Conservation (phyloP, 2,113 vertebrate genomes). For the Sceloporus tristichus region DNA sequence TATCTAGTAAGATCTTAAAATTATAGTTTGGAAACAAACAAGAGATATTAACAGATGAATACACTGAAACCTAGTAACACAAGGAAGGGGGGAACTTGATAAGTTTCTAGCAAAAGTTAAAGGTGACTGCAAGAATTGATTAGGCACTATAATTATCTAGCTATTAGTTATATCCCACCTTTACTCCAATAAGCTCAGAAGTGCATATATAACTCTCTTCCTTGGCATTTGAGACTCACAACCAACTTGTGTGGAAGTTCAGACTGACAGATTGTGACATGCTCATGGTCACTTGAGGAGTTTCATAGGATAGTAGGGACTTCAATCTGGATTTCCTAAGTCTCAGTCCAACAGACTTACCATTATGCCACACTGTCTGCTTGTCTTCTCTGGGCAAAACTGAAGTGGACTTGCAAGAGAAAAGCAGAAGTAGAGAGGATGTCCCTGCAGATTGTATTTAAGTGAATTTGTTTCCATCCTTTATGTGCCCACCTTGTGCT, state of each 20-base stretch:
- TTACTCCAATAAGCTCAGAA: background rate
- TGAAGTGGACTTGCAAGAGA: too few relatives aligned
- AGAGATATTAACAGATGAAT: background rate
- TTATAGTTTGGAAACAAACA: background rate
- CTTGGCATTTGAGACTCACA: background rate
- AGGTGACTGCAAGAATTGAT: too few relatives aligned
- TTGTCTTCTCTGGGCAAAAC: too few relatives aligned
- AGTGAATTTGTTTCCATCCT: too few relatives aligned
- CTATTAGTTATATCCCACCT: background rate
- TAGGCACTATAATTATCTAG: background rate
- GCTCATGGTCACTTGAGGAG: background rate
- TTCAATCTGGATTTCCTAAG: too few relatives aligned
- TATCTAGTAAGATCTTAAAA: too few relatives aligned
- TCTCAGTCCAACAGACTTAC: too few relatives aligned
- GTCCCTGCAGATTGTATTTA: too few relatives aligned
- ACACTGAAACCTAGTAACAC: background rate
- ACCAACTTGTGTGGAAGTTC: background rate
- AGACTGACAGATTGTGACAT: background rate
- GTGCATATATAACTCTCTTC: background rate
- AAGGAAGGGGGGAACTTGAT: background rate
- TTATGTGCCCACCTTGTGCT: too few relatives aligned
- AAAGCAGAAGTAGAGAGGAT: too few relatives aligned
- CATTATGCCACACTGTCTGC: too few relatives aligned
- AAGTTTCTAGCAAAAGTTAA: background rate
- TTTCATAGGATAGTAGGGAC: background rate